Evolutionary conservation across 2,888 invertebrate species (phyloP), one percentile per base, ranked within the genome.

Genomic region (Drosophila sordidula): DNA sequence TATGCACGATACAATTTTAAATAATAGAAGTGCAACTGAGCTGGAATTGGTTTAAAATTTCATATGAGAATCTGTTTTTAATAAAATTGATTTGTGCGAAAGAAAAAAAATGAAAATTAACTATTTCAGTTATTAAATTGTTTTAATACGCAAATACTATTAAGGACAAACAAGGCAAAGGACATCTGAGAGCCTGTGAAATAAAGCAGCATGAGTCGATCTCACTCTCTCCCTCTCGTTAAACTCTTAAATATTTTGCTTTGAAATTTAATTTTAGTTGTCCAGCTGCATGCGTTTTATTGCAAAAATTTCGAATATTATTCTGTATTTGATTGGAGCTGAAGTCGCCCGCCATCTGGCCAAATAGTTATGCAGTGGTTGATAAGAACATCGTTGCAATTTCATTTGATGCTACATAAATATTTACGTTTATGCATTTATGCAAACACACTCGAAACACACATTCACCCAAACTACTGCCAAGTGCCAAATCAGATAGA

Each of bases 381-480:
- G 47, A 54, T 54, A 44, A 45, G 42, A 49, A 63, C 56, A 74
- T 80, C 65, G 51, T 71, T 61, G 71, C 78, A 70, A 70, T 87
- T 85, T 70, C 54, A 63, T 66, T 70, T 74, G 25, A 65, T 74
- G 62, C 85, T 74, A 61, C 85, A 78, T 80, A 80, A 80, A 89
- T 78, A 89, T 87, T 89, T 74, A 87, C 69, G 55, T 36, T 71
- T 80, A 80, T 84, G 64, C 70, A 73, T 87, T 84, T 77, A 76
- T 84, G 85, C 85, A 84, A 63, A 72, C 57, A 64, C 29, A 42
- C 47, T 34, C 34, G 12, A 34, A 34, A 47, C 41, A 41, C 64
- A 65, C 44, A 49, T 29, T 16, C 46, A 36, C 16, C 4, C 9
- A 39, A 55, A 64, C 47, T 42, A 44, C 41, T 52, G 36, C 18